These are phyloP conservation scores for Criorhina ranunculi DNA, from an alignment of 2,888 invertebrate species.

Conservation along the genomic window DNA sequence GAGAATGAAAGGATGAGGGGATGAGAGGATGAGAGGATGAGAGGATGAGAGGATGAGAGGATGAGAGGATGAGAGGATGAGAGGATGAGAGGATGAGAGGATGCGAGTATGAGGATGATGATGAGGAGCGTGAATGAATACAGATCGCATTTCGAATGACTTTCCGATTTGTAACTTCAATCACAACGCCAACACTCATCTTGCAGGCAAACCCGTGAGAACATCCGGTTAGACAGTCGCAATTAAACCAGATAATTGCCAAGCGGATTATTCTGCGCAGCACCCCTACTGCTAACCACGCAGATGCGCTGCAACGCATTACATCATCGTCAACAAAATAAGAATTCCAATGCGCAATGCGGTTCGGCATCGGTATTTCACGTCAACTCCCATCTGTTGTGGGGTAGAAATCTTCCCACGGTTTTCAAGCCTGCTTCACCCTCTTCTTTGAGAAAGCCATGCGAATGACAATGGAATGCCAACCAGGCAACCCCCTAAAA, in stretches of 20 bases:
- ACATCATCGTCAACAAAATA: conserved; percentile 34
- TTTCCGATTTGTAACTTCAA: too few species aligned
- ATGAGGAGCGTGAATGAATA: too few species aligned
- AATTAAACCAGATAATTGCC: not conserved
- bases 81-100: too few species aligned
- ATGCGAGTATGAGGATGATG: too few species aligned
- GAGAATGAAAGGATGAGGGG: too few species aligned
- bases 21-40: too few species aligned
- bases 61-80: too few species aligned
- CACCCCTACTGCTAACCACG: conserved; percentile 40
- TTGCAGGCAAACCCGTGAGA: conserved; percentile 10
- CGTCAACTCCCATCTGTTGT: conserved; percentile 44
- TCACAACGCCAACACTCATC: not conserved
- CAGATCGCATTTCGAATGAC: too few species aligned
- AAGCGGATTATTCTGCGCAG: conserved; percentile 28
- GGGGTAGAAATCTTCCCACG: conserved; percentile 71
- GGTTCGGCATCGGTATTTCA: conserved; percentile 37
- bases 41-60: too few species aligned
- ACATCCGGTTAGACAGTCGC: not conserved
- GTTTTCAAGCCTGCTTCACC: conserved; percentile 60
- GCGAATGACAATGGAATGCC: conserved; percentile 39
- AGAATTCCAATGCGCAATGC: conserved; percentile 41
- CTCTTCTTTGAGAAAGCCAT: conserved; percentile 51
- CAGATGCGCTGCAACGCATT: conserved; percentile 55
- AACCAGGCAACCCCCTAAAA: conserved; percentile 57